Evolutionary conservation across 2,888 invertebrate genomes (phyloP), one percentile per base, ranked within the genome.

Genomic region (Metalampra italica): DNA sequence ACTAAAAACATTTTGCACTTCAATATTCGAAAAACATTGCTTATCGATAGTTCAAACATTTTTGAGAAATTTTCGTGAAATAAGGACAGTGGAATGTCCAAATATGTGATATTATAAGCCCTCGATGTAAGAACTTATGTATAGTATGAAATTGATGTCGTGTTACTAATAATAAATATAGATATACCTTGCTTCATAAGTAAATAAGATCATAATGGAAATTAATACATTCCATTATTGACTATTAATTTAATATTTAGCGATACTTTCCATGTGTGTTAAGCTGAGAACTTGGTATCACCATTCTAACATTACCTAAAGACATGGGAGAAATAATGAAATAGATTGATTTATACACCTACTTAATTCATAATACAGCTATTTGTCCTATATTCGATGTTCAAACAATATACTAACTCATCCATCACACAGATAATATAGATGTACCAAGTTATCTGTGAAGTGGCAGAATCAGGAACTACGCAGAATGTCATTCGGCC

Each of bases 101-200:
- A 69, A 79, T 79, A 83, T 88, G 88, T 88, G 88, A 88, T 88
- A 88, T 86, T 85, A 79, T 84, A 81, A 80, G 78, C 78, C 77
- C 82, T 82, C 82, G 66, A 71, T 74, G 65, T 76, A 78, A 73
- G 71, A 66, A 68, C 57, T 61, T 60, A 60, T 79, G 76, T 84
- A 82, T 78, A 76, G 81, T 79, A 78, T 73, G 36, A 68, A 75
- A 71, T 86, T 67, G 80, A 86, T 87, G 85, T 86, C 72, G 80
- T 85, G 75, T 78, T 80, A 72, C 64, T 71, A 68, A 67, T 56
- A 66, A 70, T 71, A 71, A 68, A 64, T 59, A 60, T 71, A 77
- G 72, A 60, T 45, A 32, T 66, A 65, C 55, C 65, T 71, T 66
- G 80, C 78, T 82, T 74, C 64, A 36, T 82, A 79, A 78, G 78